Conservation (phyloP, 2,113 vertebrate species). For the Pteropus alecto region DNA sequence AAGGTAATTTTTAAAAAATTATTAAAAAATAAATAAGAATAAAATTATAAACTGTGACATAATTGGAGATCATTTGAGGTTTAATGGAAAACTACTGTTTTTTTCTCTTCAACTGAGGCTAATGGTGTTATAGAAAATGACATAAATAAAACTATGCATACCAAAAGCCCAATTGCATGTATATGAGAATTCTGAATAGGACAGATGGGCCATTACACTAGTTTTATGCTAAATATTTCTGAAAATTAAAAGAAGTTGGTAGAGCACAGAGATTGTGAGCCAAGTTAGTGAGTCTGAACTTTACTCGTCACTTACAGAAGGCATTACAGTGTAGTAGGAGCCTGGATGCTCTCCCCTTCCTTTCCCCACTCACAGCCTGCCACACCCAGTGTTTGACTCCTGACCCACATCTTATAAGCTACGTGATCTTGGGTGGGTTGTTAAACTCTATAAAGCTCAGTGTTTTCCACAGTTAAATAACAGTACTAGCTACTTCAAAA, state of each 20-base stretch:
- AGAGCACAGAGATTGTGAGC: not conserved
- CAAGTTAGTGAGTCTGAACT: not conserved
- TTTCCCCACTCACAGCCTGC: too few relatives aligned
- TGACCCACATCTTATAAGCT: not conserved
- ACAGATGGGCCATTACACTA: not conserved
- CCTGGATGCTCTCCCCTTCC: not conserved
- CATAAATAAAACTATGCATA: not conserved
- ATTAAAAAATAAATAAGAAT: too few relatives aligned
- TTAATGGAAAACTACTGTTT: not conserved
- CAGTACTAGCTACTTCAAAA: not conserved
- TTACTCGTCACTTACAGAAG: not conserved
- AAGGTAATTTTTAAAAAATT: too few relatives aligned
- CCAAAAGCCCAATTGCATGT: not conserved
- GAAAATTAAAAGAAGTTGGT: not conserved
- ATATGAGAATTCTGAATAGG: not conserved
- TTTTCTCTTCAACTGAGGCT: not conserved
- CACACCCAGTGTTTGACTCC: not conserved
- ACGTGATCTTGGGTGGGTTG: not conserved
- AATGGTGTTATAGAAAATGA: not conserved
- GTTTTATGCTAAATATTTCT: not conserved
- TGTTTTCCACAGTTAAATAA: not conserved
- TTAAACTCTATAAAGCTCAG: not conserved
- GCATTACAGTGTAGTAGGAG: not conserved
- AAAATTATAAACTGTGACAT: conserved; percentile 29
- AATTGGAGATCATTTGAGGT: conserved; percentile 24